phyloP scores from a whole-genome alignment of 2,797 vertebrate species.

The Crotalus adamanteus region DNA sequence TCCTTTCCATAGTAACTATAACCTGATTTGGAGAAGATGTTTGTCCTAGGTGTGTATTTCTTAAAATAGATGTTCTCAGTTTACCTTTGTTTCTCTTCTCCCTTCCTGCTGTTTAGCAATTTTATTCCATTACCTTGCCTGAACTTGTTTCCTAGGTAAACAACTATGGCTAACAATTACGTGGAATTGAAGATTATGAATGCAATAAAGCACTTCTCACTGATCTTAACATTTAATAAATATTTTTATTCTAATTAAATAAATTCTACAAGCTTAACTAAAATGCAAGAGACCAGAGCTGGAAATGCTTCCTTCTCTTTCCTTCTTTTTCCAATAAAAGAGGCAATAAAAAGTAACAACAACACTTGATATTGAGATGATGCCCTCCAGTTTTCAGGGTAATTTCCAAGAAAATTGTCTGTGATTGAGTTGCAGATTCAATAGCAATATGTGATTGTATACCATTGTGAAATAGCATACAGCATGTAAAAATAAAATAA shows the following conservation, averaged over 20 bases:
- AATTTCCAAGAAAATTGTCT: neutral
- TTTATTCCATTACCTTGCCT: neutral
- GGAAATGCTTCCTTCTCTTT: neutral
- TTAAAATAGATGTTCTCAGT: slow-evolving; percentile 3
- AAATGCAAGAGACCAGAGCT: neutral
- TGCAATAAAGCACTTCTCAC: neutral
- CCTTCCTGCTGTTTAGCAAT: neutral
- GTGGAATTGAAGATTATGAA: neutral
- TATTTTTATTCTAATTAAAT: neutral
- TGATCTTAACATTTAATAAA: neutral
- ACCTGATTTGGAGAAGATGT: slow-evolving; percentile 10
- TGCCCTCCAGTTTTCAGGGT: neutral
- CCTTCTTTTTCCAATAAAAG: neutral
- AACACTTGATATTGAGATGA: neutral
- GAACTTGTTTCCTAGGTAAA: slow-evolving; percentile 18
- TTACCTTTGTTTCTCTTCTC: neutral
- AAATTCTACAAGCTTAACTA: neutral
- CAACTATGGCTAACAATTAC: neutral
- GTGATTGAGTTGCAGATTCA: neutral
- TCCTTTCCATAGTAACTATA: slow-evolving; percentile 21
- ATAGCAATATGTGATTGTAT: neutral
- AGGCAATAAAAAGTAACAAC: neutral
- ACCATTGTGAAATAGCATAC: neutral
- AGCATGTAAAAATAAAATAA: neutral
- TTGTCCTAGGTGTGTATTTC: neutral